Base-by-base conservation (phyloP, 2,888 invertebrate species). In the Ornithoptera priamus region DNA sequence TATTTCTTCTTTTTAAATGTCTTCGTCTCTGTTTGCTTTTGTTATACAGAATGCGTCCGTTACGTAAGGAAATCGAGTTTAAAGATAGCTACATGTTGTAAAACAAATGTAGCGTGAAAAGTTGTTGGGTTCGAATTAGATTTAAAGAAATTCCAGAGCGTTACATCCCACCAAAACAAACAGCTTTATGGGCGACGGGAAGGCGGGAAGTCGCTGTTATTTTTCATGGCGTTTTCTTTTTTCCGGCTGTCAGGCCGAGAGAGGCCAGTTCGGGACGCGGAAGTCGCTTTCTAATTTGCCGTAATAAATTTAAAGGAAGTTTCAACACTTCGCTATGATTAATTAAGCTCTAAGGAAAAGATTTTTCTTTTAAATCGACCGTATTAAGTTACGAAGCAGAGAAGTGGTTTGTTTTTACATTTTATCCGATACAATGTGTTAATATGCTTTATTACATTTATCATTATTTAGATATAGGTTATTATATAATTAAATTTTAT, bases 251-350 rank as follows among this genome's bases (percentile, higher is more conserved):
- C 80, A 79, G 76, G 78, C 76, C 73, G 76, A 78, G 77, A 74
- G 75, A 73, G 73, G 74, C 75, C 75, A 71, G 72, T 80, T 84
- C 79, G 77, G 70, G 77, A 88, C 84, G 79, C 89, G 90, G 90
- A 91, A 89, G 85, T 75, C 68, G 70, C 70, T 72, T 67, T 70
- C 83, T 87, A 88, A 89, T 90, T 89, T 84, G 83, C 81, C 78
- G 83, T 82, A 84, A 88, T 86, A 84, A 86, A 87, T 86, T 81
- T 73, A 73, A 68, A 79, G 78, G 78, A 82, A 77, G 78, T 82
- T 79, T 80, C 80, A 72, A 79, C 78, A 75, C 71, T 73, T 73
- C 76, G 71, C 20, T 67, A 61, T 72, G 72, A 74, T 73, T 72
- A 62, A 73, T 72, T 67, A 62, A 62, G 62, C 63, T 58, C 24